Evolutionary conservation across 2,113 vertebrate genomes (phyloP), one percentile per base, ranked within the genome.

Genomic region (Verasper variegatus): DNA sequence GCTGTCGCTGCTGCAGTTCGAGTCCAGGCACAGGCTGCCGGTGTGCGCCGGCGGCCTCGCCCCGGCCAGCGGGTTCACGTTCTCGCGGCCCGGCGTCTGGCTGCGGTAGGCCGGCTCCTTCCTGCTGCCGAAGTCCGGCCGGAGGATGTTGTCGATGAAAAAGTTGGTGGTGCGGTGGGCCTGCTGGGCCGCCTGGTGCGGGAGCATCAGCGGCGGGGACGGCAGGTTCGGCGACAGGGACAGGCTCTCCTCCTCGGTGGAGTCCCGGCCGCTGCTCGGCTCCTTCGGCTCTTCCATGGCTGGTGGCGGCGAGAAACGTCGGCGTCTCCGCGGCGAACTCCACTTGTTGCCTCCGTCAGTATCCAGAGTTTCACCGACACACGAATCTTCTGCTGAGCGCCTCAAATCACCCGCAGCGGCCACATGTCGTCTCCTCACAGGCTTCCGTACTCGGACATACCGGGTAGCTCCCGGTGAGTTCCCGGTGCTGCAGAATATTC

Each of bases 101-200:
- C 92, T 93, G 78, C 95, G 94, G 88, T 92, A 93, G 80, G 94
- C 79, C 58, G 85, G 40, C 90, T 97, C 96, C 88, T 96, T 96
- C 80, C 95, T 95, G 94, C 96, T 97, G 92, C 97, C 97, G 91
- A 98, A 97, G 92, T 98, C 97, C 81, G 97, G 97, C 86, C 97
- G 95, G 56, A 98, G 92, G 88, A 98, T 98, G 93, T 98, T 97
- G 93, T 98, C 97, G 82, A 97, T 98, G 93, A 98, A 97, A 90
- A 97, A 98, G 96, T 98, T 97, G 80, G 97, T 97, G 90, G 95
- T 97, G 89, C 96, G 93, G 88, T 96, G 96, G 56, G 93, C 92
- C 90, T 93, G 96, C 92, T 94, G 95, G 68, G 93, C 96, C 21
- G 94, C 96, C 82, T 91, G 95, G 80, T 94, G 96, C 52, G 95